Evolutionary conservation across 1,140 invertebrate species (phyloP).

Genomic region (Papilio xuthus): DNA sequence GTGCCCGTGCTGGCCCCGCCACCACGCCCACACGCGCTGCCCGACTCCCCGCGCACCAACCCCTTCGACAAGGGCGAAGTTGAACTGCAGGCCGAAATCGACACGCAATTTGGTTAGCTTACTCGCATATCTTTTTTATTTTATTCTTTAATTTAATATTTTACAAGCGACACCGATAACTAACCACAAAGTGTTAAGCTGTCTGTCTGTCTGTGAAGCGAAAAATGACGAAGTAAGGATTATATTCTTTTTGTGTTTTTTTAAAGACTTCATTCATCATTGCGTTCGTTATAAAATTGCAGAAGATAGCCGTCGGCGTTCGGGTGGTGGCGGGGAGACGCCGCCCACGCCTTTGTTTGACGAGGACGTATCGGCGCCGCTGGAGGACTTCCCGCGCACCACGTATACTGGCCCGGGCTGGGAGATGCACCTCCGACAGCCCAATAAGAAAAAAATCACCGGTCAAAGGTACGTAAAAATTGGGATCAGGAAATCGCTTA

Average conservation of each 20-base stretch:
- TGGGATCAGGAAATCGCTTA: neutral
- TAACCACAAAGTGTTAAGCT: neutral
- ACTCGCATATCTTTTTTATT: neutral
- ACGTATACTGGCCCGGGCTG: slow-evolving; percentile 93
- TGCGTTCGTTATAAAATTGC: slow-evolving; percentile 27
- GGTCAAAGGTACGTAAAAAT: slow-evolving; percentile 85
- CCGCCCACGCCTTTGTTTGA: slow-evolving; percentile 96
- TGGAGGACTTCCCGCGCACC: slow-evolving; percentile 95
- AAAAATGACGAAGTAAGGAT: neutral
- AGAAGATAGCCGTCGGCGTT: slow-evolving; percentile 61
- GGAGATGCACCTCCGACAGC: slow-evolving; percentile 98
- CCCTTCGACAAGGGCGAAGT: slow-evolving; percentile 90
- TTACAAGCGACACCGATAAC: neutral
- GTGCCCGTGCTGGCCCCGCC: slow-evolving; percentile 90
- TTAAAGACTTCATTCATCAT: neutral
- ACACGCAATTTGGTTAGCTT: slow-evolving; percentile 42
- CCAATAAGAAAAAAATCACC: slow-evolving; percentile 99
- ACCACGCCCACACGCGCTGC: slow-evolving; percentile 82
- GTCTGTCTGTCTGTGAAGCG: no score
- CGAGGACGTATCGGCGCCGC: slow-evolving; percentile 95
- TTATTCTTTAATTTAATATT: neutral
- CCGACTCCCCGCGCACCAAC: slow-evolving; percentile 85
- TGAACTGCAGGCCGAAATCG: slow-evolving; percentile 55
- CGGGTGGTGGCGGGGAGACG: slow-evolving; percentile 82
- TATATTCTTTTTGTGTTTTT: neutral